Evolutionary conservation across 2,888 invertebrate species (phyloP).

Genomic region (Eilema caniola): DNA sequence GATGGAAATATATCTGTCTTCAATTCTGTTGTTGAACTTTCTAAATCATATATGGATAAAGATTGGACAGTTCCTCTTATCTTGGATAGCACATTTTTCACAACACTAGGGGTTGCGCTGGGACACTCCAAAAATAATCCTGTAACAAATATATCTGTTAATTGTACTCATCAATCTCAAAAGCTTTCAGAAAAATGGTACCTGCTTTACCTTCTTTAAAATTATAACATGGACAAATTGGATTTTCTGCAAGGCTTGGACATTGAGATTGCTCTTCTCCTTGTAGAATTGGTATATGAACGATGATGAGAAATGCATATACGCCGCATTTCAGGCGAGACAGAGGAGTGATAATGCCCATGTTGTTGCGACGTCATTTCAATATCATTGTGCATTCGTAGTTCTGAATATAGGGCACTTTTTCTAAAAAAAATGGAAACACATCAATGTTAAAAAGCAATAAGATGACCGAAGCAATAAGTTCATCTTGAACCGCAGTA

Average conservation of each 20-base stretch:
- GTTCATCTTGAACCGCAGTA: background rate
- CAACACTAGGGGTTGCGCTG: constrained; percentile 91
- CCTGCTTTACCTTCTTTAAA: constrained; percentile 92
- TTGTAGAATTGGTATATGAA: constrained; percentile 84
- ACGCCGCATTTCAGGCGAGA: constrained; percentile 80
- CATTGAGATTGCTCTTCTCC: constrained; percentile 88
- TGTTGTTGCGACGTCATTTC: constrained; percentile 82
- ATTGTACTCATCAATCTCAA: constrained; percentile 15
- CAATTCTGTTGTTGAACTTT: constrained; percentile 92
- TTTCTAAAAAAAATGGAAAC: constrained; percentile 49
- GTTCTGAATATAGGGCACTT: constrained; percentile 42
- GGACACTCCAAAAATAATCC: constrained; percentile 96
- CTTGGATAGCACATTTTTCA: constrained; percentile 91
- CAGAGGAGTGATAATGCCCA: constrained; percentile 76
- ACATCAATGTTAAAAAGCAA: background rate
- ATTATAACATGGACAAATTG: constrained; percentile 96
- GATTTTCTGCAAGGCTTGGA: constrained; percentile 91
- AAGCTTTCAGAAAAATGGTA: background rate
- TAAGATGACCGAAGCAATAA: too few species aligned
- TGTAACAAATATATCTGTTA: constrained; percentile 66
- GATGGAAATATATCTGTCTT: constrained; percentile 92
- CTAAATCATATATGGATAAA: constrained; percentile 95
- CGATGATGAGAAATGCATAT: constrained; percentile 85
- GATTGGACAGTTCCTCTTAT: constrained; percentile 92
- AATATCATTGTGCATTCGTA: constrained; percentile 79